A percentile compares a stretch with the other conserved stretches of the same genome.
phyloP scores from a whole-genome alignment of 2,888 invertebrate genomes.

The Athalia cordata region DNA sequence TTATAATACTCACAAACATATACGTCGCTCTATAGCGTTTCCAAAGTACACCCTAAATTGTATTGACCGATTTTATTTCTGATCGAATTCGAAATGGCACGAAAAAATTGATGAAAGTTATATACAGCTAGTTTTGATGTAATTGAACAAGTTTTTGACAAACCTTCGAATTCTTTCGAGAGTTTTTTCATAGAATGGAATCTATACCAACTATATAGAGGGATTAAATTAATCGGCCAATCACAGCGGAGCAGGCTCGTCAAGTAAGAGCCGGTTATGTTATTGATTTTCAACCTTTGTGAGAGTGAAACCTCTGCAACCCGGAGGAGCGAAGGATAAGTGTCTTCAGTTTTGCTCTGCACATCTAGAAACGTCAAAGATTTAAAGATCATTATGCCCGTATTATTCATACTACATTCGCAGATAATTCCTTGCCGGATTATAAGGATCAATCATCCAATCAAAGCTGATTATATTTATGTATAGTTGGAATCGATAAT shows the following conservation, averaged over 20 bases:
- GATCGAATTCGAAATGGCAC: too few relatives aligned
- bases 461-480: too few relatives aligned
- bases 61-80: too few relatives aligned
- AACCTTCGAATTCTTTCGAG: background rate
- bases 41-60: too few relatives aligned
- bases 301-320: constrained; percentile 44
- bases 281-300: constrained; percentile 58
- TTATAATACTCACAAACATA: too few relatives aligned
- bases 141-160: too few relatives aligned
- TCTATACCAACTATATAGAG: background rate
- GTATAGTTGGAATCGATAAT: too few relatives aligned
- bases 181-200: constrained; percentile 6
- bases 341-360: constrained; percentile 31
- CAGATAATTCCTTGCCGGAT: background rate
- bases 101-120: too few relatives aligned
- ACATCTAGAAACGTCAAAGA: constrained; percentile 10
- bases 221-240: constrained; percentile 39
- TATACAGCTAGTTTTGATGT: too few relatives aligned
- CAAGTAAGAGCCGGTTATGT: constrained; percentile 49
- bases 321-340: constrained; percentile 2
- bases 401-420: background rate
- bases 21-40: too few relatives aligned
- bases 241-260: constrained; percentile 8
- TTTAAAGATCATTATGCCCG: background rate
- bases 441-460: background rate